phyloP scores from a whole-genome alignment of 1,140 invertebrate genomes.

The Drosophila cardini region DNA sequence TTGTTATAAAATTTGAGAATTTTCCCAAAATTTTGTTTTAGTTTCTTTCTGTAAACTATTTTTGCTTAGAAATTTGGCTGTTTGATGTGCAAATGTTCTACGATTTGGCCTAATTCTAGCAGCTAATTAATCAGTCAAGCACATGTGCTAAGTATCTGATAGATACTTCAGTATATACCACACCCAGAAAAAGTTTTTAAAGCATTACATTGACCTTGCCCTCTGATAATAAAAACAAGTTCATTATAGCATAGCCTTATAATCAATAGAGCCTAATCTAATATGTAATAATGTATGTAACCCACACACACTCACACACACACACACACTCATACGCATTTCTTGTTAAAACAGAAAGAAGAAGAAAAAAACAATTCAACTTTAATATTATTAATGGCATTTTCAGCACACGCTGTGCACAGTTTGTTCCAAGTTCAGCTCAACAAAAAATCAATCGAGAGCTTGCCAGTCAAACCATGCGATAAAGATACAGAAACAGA shows the following conservation, averaged over 20 bases:
- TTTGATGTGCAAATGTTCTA: conserved; percentile 15
- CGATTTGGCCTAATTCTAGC: conserved; percentile 13
- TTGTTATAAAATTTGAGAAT: conserved; percentile 4
- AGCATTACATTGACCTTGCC: conserved; percentile 44
- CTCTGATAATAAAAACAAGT: conserved; percentile 48
- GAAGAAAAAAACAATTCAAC: conserved; percentile 25
- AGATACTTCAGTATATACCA: conserved; percentile 11
- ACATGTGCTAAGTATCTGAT: conserved; percentile 40
- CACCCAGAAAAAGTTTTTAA: neutral
- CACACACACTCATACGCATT: conserved; percentile 27
- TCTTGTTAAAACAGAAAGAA: conserved; percentile 15
- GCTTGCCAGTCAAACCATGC: conserved; percentile 8
- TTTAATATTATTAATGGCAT: conserved; percentile 49
- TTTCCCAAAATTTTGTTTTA: conserved; percentile 5
- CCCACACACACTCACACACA: conserved; percentile 34
- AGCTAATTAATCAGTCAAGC: conserved; percentile 40
- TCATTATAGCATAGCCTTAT: conserved; percentile 44
- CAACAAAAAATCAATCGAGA: conserved; percentile 32
- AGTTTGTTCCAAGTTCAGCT: conserved; percentile 42
- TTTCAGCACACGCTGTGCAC: conserved; percentile 54
- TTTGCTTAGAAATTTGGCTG: neutral
- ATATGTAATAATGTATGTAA: conserved; percentile 54
- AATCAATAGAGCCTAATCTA: conserved; percentile 59
- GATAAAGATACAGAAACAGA: conserved; percentile 4
- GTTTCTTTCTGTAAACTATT: conserved; percentile 1